Evolutionary conservation across 2,797 vertebrate genomes (phyloP).

Genomic region (Psittacula echo): DNA sequence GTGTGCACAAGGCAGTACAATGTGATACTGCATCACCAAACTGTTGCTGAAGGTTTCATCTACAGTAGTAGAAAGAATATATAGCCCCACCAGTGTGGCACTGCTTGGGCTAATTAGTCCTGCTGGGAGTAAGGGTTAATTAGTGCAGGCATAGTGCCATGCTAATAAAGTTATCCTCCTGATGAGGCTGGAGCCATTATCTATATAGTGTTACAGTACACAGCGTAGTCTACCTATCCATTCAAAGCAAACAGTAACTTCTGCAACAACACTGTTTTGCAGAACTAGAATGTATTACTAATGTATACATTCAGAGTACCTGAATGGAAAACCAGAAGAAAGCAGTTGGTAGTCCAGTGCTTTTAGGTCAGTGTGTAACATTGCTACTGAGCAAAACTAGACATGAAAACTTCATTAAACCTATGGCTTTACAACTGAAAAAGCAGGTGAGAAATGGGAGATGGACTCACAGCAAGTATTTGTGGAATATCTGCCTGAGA

Average conservation of each 20-base stretch:
- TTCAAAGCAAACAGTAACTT: not conserved
- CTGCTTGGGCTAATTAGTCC: constrained; percentile 10
- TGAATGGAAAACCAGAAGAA: not conserved
- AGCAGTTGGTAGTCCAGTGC: not conserved
- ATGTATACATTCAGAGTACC: not conserved
- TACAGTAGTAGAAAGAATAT: not conserved
- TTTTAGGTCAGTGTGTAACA: not conserved
- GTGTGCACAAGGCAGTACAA: not conserved
- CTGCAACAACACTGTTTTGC: not conserved
- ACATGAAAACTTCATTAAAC: not conserved
- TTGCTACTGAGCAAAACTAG: not conserved
- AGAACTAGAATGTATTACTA: not conserved
- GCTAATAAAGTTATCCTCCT: constrained; percentile 48
- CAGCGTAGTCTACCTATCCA: not conserved
- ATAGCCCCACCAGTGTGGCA: not conserved
- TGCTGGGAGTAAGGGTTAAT: constrained; percentile 43
- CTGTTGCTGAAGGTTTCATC: constrained; percentile 4
- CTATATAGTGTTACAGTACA: not conserved
- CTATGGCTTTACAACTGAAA: not conserved
- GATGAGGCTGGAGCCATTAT: not conserved
- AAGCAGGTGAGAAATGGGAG: not conserved
- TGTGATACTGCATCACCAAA: not conserved
- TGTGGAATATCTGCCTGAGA: not conserved
- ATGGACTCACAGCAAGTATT: not conserved
- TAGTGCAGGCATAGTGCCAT: not conserved